Base-by-base conservation (phyloP, 1,140 invertebrate species). In the Wiebesia pumilae region DNA sequence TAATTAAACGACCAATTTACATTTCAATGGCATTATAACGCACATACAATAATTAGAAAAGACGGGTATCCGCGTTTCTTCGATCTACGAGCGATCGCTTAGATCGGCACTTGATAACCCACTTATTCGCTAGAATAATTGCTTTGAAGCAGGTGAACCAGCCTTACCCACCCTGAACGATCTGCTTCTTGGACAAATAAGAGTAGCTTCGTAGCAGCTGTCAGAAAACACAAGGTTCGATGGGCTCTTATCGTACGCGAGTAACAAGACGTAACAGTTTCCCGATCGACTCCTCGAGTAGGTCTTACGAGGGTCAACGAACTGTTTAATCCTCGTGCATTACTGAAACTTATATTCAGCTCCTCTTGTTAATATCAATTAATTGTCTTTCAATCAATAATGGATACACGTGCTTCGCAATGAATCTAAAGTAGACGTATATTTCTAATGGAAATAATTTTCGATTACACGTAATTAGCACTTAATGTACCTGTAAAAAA, bases 311-410 rank as follows among this genome's bases (percentile, higher is more conserved):
- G 6, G 16, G 30, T 71, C 69, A 21, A 38, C 19, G 30, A 35
- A 71, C 69, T 38, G 38, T 24, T 35, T 30, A 3, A 21, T 21
- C 7, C 24, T 62, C 27, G 1, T 62, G 33, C 65, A 16, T 16
- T 35, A 30, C 2, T 12, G 16, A 3, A 14, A 1, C 3, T 69
- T 33, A 16, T 24, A 33, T 24, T 33, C 62, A 14, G 9, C 3
- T 35, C n/a, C 7, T 3, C 35, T 69, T 69, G 33, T 69, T 33
- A 35, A 12, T 69, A 69, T 24, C 0, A 69, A 69, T 47, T 35
- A 9, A n/a, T 75, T 75, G 10, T 43, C 43, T n/a, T 75, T 27
- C 71, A 43, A 75, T 75, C 12, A 75, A 75, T 75, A n/a, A 75
- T 10, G 38, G n/a, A 43, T 75, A 24, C 38, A 7, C 6, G 27